A percentile compares a stretch with the other conserved stretches of the same genome.
Conservation (phyloP, 1,140 invertebrate genomes). For the Mya arenaria region DNA sequence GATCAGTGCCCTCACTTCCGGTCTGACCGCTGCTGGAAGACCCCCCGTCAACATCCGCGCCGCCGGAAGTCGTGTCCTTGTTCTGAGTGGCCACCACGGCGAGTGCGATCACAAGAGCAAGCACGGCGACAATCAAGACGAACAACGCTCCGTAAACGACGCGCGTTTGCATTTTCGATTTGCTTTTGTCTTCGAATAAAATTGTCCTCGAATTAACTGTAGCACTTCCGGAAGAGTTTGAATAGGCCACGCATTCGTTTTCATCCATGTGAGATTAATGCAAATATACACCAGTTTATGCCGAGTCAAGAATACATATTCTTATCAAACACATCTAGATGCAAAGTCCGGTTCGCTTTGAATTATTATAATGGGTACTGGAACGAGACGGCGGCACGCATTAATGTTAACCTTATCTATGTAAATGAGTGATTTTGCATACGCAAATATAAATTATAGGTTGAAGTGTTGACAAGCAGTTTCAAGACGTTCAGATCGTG, state of each 20-base stretch:
- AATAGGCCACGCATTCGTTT: neutral
- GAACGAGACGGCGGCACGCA: no score
- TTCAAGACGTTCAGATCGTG: no score
- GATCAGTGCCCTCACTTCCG: neutral
- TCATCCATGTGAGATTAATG: no score
- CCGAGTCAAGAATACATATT: no score
- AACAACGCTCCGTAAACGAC: neutral
- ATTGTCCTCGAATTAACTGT: conserved; percentile 3
- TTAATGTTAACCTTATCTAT: no score
- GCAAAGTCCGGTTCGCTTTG: no score
- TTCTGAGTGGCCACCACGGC: conserved; percentile 19
- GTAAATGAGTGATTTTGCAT: no score
- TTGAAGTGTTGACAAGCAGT: no score
- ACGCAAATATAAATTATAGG: no score
- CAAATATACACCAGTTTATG: no score
- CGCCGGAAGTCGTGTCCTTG: neutral
- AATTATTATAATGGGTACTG: no score
- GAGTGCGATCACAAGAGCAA: conserved; percentile 58
- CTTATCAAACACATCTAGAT: no score
- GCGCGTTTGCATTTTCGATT: conserved; percentile 9
- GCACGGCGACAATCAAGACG: neutral
- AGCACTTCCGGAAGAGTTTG: neutral
- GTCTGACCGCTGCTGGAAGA: neutral
- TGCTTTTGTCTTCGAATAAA: neutral
- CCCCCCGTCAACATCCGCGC: neutral